Percentiles rank a stretch among this genome's conserved stretches.
phyloP scores from a whole-genome alignment of 2,888 invertebrate genomes.

The Spilosoma lubricipeda region DNA sequence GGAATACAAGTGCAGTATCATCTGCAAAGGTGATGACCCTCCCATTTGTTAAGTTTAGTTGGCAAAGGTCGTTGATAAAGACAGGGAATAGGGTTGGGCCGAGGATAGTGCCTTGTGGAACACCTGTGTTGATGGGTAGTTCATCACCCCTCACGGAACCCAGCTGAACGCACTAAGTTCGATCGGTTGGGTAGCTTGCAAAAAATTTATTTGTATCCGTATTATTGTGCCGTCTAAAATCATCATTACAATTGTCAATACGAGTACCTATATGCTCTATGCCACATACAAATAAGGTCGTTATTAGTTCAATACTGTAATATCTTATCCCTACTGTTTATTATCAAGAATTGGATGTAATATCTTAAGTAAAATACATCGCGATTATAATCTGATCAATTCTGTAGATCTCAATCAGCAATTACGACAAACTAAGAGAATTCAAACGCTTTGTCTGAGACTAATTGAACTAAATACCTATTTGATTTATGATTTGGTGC shows the following conservation, averaged over 20 bases:
- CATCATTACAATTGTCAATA: background rate
- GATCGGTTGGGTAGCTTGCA: too few relatives aligned
- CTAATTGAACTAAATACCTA: constrained; percentile 56
- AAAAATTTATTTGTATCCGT: too few relatives aligned
- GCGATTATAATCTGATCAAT: constrained; percentile 13
- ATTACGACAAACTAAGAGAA: constrained; percentile 32
- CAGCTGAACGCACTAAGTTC: too few relatives aligned
- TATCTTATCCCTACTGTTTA: background rate
- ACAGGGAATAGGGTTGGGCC: too few relatives aligned
- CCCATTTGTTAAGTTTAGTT: too few relatives aligned
- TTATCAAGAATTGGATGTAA: background rate
- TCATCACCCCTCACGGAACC: too few relatives aligned
- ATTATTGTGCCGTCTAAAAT: background rate
- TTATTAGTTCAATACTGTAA: background rate
- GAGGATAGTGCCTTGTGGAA: too few relatives aligned
- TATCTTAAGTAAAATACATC: constrained; percentile 3
- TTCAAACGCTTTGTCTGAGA: constrained; percentile 34
- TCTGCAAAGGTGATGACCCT: too few relatives aligned
- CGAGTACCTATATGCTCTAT: background rate
- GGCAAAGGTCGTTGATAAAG: too few relatives aligned
- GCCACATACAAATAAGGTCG: background rate
- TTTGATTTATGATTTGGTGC: constrained; percentile 57
- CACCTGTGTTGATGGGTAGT: too few relatives aligned
- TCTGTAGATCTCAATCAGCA: constrained; percentile 27
- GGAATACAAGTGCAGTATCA: too few relatives aligned